phyloP scores from a whole-genome alignment of 2,888 invertebrate genomes.

The Linnaemya vulpina region DNA sequence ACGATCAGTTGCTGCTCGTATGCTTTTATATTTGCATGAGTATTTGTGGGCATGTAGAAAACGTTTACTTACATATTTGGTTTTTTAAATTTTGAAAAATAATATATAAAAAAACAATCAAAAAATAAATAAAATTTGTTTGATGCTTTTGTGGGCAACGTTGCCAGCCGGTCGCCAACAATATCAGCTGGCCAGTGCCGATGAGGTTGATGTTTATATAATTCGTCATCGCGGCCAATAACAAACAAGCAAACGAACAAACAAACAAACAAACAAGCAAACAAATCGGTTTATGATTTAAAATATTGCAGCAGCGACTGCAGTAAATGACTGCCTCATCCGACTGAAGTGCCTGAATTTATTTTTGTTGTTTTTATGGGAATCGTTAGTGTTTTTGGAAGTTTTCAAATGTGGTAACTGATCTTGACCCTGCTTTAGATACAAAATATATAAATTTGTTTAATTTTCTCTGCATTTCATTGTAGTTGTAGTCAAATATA shows the following conservation, averaged over 20 bases:
- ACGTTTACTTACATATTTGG: slow-evolving; percentile 49
- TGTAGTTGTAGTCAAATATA: too few species aligned
- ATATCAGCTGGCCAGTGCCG: slow-evolving; percentile 56
- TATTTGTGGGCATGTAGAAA: slow-evolving; percentile 4
- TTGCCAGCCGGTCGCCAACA: slow-evolving; percentile 52
- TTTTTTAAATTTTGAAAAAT: slow-evolving; percentile 34
- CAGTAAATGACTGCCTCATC: slow-evolving; percentile 10
- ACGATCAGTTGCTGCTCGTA: slow-evolving; percentile 15
- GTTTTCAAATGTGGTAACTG: not conserved
- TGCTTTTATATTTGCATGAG: not conserved
- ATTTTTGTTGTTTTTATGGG: not conserved
- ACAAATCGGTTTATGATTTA: slow-evolving; percentile 46
- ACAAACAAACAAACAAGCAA: slow-evolving; percentile 50
- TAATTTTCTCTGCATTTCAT: too few species aligned
- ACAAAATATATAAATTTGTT: too few species aligned
- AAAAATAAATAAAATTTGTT: slow-evolving; percentile 37
- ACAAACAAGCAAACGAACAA: slow-evolving; percentile 29
- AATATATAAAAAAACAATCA: not conserved
- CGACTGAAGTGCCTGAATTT: slow-evolving; percentile 2
- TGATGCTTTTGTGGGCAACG: slow-evolving; percentile 61
- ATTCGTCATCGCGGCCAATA: slow-evolving; percentile 62
- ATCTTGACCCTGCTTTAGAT: slow-evolving; percentile 15
- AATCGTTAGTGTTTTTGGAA: not conserved
- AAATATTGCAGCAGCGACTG: slow-evolving; percentile 16
- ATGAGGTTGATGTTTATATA: slow-evolving; percentile 13